A percentile compares a stretch with the other conserved stretches of the same genome.
These are phyloP conservation scores for Drosophila ogumai DNA, from an alignment of 1,140 invertebrate species.

Conservation along the genomic window DNA sequence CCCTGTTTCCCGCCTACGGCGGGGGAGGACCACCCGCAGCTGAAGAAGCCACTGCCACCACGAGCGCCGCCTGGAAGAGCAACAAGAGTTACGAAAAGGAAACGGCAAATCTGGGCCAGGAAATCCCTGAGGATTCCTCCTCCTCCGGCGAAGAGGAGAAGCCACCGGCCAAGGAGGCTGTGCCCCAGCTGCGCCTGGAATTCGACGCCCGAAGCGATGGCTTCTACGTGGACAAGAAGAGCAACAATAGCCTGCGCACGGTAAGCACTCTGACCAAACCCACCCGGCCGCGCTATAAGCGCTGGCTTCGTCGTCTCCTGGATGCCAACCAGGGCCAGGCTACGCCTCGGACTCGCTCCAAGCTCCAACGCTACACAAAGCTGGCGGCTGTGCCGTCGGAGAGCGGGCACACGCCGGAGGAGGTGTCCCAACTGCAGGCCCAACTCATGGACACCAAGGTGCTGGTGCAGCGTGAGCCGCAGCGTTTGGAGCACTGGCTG, in stretches of 20 bases:
- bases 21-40: background rate
- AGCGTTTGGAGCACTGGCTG: constrained; percentile 36
- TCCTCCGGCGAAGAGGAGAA: background rate
- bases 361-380: background rate
- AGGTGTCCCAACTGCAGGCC: background rate
- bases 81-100: constrained; percentile 13
- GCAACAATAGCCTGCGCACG: constrained; percentile 85
- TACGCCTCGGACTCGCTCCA: background rate
- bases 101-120: too few species aligned
- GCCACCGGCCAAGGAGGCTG: too few species aligned
- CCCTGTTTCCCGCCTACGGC: constrained; percentile 65
- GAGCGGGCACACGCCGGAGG: background rate
- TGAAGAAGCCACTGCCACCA: background rate
- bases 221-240: constrained; percentile 86
- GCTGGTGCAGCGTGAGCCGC: constrained; percentile 29
- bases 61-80: constrained; percentile 6
- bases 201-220: constrained; percentile 83
- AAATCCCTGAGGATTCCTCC: constrained; percentile 3
- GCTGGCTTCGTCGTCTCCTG: background rate
- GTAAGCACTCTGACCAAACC: constrained; percentile 18
- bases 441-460: constrained; percentile 24
- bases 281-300: constrained; percentile 83
- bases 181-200: constrained; percentile 33
- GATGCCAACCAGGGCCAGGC: background rate
- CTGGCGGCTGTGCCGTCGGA: background rate